Base-by-base conservation (phyloP, 1,140 invertebrate genomes). In the Dryas iulia region DNA sequence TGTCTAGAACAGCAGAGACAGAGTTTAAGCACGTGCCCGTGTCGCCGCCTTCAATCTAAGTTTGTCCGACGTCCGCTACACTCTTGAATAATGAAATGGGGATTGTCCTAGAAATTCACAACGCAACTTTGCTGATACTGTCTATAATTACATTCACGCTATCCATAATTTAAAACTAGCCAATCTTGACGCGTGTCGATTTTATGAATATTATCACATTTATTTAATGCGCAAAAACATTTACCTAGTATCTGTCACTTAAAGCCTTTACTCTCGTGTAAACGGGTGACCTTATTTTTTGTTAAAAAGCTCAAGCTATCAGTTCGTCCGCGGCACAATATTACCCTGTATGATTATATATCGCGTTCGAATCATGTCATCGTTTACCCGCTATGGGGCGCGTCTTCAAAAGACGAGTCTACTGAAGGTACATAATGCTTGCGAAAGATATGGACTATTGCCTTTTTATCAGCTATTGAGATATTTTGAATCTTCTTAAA, bases 241-340 rank as follows among this genome's bases (percentile, higher is more conserved):
- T 86, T 87, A 87, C 89, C 84, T 86, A 87, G 79, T 77, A 84
- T 89, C 82, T 87, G 85, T 87, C 87, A 87, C 81, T 86, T 88
- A 81, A 87, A 86, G 83, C 84, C 79, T 81, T 84, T 83, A 79
- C 84, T 83, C 79, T 86, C 83, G 81, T 84, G 78, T 83, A 86
- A 89, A 82, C 84, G 83, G 83, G 78, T 81, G 86, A 88, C 86
- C 86, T 90, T 88, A 90, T 89, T 90, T 89, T 86, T 90, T 90
- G 80, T 68, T 81, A 71, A 82, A 86, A 82, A 80, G 82, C 79
- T 76, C 73, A 67, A 86, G 85, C 79, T 87, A 90, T 89, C 88
- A 86, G 81, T 84, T 75, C 72, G 78, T 73, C 72, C 77, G 79
- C 79, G 81, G 83, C 79, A 89, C 83, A 86, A 89, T 90, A 90